Evolutionary conservation across 2,113 vertebrate genomes (phyloP), one percentile per base, ranked within the genome.

Genomic region (rabbit (Oryctolagus cuniculus)): DNA sequence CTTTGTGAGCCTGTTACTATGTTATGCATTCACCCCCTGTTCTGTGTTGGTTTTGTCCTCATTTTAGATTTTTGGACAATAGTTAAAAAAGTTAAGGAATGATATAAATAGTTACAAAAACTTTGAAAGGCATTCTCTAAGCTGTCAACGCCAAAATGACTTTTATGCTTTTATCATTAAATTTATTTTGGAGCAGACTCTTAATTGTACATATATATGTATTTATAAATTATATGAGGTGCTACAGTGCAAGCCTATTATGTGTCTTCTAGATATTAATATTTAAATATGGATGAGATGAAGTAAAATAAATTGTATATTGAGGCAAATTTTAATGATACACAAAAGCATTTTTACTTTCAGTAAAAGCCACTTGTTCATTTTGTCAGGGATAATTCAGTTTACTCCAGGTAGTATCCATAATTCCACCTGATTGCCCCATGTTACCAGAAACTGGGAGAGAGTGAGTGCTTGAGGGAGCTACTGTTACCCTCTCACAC

Each of bases 71-170:
- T 77, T 53, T 34, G 25, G 44, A 61, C 89, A 92, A 77, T 64
- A 11, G 29, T 83, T 87, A 84, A 61, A 96, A 38, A 69, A 83
- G 12, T 77, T 95, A 64, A 91, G 69, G 69, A 86, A 74, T 38
- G 51, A 69, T 64, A 21, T 24, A 88, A 58, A 16, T 36, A 77
- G 36, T 64, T 13, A 44, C 61, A 81, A 73, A 63, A 79, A 66
- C 15, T 70, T 77, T 78, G 53, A 75, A 87, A 77, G 51, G 34
- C 34, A 12, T 86, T 89, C 31, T 96, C 4, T 77, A 78, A 89
- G 31, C 38, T 90, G 34, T 82, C 74, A 90, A 34, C 44, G 93
- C 13, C 31, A 34, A 89, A 75, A 38, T 80, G 72, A 73, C 13
- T 84, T 92, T 82, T n/a, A 61, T 74, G 24, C 19, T 93, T 88